Base-by-base conservation (phyloP, 2,113 vertebrate genomes). In the Protobothrops flavoviridis region DNA sequence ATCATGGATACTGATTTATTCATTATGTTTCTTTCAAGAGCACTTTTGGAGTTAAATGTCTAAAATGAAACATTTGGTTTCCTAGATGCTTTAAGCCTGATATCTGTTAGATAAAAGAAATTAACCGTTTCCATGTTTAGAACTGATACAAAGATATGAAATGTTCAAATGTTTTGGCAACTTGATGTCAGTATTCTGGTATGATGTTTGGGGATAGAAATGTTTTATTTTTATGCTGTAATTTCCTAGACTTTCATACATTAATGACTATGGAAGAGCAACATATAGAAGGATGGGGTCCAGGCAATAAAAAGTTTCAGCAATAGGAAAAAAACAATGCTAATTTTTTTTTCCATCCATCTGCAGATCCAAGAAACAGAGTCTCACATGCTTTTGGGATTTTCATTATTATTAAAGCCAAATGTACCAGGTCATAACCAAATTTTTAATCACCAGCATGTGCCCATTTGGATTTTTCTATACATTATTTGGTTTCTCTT, bases 371-470 rank as follows among this genome's bases (percentile, higher is more conserved):
- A 55, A 45, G 24, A 50, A 94, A 92, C 87, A 87, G n/a, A 48
- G 52, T 90, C 89, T 87, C 92, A 87, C 92, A 90, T 74, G 45
- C 33, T 29, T 1, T 53, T 86, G 23, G 89, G 94, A 87, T 91
- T 94, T 91, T n/a, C 7, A 87, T 91, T 91, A 59, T 94, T 91
- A 26, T 48, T 50, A 90, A 74, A 92, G 3, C 20, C 11, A 45
- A 89, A 95, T 90, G 87, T 87, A 69, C 89, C 53, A 5, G 50
- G 89, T 92, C 59, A 64, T 6, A 81, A 61, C 13, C 8, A 4
- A 8, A 12, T 64, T 64, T 90, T 57, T 94, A 95, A 91, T 86
- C 91, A 90, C 85, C 81, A 91, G 43, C 90, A 92, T 56, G 85
- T 64, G 89, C 91, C 93, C 43, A 56, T 39, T 86, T 89, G 43